Evolutionary conservation across 2,797 vertebrate species (phyloP).

Genomic region (Heterohyrax brucei): DNA sequence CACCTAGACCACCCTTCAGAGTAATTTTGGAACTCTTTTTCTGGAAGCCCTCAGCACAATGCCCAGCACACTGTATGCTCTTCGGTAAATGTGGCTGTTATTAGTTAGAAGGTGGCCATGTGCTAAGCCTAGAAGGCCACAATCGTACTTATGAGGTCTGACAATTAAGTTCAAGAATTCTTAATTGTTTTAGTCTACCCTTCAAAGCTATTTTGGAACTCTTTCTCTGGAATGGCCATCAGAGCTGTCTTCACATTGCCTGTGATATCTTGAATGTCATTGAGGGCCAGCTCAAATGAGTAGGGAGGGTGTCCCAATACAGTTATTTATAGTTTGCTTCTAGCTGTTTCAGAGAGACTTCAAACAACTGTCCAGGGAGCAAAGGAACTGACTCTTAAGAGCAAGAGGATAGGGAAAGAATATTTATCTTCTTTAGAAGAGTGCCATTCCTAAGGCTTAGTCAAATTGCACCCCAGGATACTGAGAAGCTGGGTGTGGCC

Average conservation of each 20-base stretch:
- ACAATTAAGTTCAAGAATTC: no score
- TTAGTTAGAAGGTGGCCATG: not conserved
- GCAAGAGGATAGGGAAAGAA: not conserved
- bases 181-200: no score
- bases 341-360: not conserved
- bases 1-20: no score
- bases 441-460: not conserved
- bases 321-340: not conserved
- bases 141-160: not conserved
- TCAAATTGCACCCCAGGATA: not conserved
- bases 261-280: no score
- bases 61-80: accelerated
- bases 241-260: no score
- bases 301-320: no score
- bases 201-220: no score
- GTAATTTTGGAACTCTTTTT: no score
- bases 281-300: no score
- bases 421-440: not conserved
- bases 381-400: not conserved
- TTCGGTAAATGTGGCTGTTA: not conserved
- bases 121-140: not conserved
- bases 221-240: no score
- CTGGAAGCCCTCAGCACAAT: no score
- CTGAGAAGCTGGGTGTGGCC: not conserved
- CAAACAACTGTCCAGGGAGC: not conserved